Base-by-base conservation (phyloP, 2,888 invertebrate genomes). In the Apodemia zela region DNA sequence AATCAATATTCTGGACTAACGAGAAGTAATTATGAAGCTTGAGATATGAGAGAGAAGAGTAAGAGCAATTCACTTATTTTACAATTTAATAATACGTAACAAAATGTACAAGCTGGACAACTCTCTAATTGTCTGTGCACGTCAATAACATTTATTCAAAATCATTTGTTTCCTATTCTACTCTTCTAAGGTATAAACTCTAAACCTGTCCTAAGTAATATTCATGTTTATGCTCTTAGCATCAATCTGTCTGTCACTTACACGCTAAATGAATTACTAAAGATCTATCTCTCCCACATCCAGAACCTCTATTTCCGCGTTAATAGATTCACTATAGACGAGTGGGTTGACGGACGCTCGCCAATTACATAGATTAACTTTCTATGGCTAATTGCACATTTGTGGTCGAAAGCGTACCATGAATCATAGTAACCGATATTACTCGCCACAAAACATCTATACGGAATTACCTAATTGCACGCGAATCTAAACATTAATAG, bases 361-460 rank as follows among this genome's bases (percentile, higher is more conserved):
- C 83, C 84, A 82, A 88, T 84, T 78, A 80, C 79, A 79, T 81
- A 80, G 82, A 80, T 82, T 82, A 81, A 83, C 88, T 89, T 89
- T 89, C 87, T 86, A 87, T 78, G 71, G 72, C 72, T 82, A 82
- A 87, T 84, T 82, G 78, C 76, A 77, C 77, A 80, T 77, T 80
- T 73, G 76, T 72, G 66, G 68, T 70, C 72, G 71, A 73, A 73
- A 76, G 73, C 69, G 71, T 72, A 72, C 68, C 67, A 71, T 81
- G 77, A 80, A 74, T 81, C 80, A 80, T 72, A 72, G 45, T 11
- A 21, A 38, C 35, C 38, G 21, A 38, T 21, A 25, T 61, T 61
- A 54, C 54, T 54, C 61, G 49, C 18, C 38, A 51, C 61, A 38
- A 51, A 54, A 61, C 38, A 61, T 61, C 21, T 35, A 38, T 10